These are phyloP conservation scores for Cistogaster globosa DNA, from an alignment of 2,888 invertebrate genomes.

Conservation along the genomic window DNA sequence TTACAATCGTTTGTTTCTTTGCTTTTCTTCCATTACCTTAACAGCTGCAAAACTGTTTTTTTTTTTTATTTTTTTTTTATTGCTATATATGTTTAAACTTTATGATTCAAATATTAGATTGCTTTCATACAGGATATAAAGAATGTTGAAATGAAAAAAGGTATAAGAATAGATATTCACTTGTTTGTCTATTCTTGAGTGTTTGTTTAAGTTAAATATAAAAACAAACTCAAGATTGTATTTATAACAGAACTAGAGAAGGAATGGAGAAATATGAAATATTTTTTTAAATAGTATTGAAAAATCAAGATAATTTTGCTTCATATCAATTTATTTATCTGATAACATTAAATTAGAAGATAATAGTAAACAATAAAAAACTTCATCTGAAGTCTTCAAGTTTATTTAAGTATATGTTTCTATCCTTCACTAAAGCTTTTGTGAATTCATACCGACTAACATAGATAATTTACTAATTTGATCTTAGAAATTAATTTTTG, in stretches of 20 bases:
- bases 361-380: too few species aligned
- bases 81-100: constrained; percentile 7
- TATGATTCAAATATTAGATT: constrained; percentile 42
- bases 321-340: too few species aligned
- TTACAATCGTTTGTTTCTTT: not conserved
- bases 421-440: too few species aligned
- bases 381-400: too few species aligned
- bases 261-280: not conserved
- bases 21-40: constrained; percentile 1
- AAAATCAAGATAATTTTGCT: too few species aligned
- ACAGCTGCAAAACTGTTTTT: constrained; percentile 49
- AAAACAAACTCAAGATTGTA: not conserved
- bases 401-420: not conserved
- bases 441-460: too few species aligned
- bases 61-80: not conserved
- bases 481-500: too few species aligned
- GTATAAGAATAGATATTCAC: constrained; percentile 26
- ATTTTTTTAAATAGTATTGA: not conserved
- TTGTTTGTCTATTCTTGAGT: not conserved
- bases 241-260: not conserved
- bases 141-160: not conserved
- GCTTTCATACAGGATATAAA: not conserved
- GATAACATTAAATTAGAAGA: too few species aligned
- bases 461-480: too few species aligned
- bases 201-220: constrained; percentile 11